A percentile compares a stretch with the other conserved stretches of the same genome.
phyloP scores from a whole-genome alignment of 1,140 invertebrate genomes.

The Thaumatotibia leucotreta region DNA sequence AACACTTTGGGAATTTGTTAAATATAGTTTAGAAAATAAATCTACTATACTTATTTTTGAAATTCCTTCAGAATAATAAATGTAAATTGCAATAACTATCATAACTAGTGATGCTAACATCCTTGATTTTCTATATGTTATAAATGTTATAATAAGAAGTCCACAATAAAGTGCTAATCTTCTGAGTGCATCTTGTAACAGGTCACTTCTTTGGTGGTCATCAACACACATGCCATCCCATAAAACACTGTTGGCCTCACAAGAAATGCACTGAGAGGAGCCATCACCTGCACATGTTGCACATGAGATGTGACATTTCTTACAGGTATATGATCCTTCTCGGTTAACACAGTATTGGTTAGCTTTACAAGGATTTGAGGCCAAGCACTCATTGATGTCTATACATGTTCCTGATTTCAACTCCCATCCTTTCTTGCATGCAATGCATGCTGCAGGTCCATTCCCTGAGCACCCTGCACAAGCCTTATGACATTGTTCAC shows the following conservation, averaged over 20 bases:
- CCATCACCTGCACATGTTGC: slow-evolving; percentile 91
- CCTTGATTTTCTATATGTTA: slow-evolving; percentile 43
- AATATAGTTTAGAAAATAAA: slow-evolving; percentile 19
- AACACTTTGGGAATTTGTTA: not conserved
- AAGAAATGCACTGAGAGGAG: slow-evolving; percentile 71
- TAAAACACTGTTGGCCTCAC: slow-evolving; percentile 34
- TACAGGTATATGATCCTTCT: slow-evolving; percentile 92
- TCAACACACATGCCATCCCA: slow-evolving; percentile 52
- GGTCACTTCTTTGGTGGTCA: slow-evolving; percentile 33
- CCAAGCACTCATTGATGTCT: slow-evolving; percentile 94
- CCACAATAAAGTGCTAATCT: slow-evolving; percentile 40
- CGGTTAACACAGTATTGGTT: slow-evolving; percentile 95
- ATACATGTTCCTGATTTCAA: slow-evolving; percentile 86
- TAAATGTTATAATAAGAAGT: slow-evolving; percentile 37
- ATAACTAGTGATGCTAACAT: slow-evolving; percentile 36
- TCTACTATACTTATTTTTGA: slow-evolving; percentile 33
- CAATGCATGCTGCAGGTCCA: slow-evolving; percentile 87
- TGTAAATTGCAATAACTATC: slow-evolving; percentile 35
- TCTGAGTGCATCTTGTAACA: slow-evolving; percentile 29
- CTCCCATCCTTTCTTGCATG: slow-evolving; percentile 90
- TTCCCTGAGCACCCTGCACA: slow-evolving; percentile 89
- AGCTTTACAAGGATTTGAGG: slow-evolving; percentile 79
- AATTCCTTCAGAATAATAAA: slow-evolving; percentile 47
- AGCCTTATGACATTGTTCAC: slow-evolving; percentile 89
- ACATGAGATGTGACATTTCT: slow-evolving; percentile 88